These are phyloP conservation scores for Mobula birostris DNA, from an alignment of 2,113 vertebrate genomes.

Conservation along the genomic window DNA sequence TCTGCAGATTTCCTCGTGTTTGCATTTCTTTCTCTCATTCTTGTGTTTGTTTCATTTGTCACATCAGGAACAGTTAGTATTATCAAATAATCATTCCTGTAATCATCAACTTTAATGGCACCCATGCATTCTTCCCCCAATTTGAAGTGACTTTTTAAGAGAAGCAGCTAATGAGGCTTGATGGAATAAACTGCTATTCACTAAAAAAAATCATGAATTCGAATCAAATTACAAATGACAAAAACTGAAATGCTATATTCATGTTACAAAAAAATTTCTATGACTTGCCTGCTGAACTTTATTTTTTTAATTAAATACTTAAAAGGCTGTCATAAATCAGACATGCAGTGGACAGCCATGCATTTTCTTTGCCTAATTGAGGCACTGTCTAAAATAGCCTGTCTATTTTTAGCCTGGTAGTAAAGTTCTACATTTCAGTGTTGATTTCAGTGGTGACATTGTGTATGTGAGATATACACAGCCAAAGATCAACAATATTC, in stretches of 20 bases:
- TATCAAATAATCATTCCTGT: neutral
- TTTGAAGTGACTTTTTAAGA: neutral
- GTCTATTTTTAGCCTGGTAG: conserved; percentile 54
- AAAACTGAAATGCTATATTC: neutral
- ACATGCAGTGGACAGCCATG: conserved; percentile 45
- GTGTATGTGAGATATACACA: neutral
- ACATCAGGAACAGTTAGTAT: neutral
- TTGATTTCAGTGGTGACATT: neutral
- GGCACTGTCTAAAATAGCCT: conserved; percentile 51
- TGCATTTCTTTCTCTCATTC: too few species aligned
- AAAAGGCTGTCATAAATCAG: neutral
- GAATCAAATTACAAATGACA: neutral
- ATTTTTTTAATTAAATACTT: neutral
- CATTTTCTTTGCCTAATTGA: conserved; percentile 50
- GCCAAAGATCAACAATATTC: neutral
- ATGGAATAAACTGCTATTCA: neutral
- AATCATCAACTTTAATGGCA: neutral
- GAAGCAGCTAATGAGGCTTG: neutral
- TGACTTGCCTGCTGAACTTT: neutral
- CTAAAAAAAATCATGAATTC: neutral
- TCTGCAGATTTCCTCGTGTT: too few species aligned
- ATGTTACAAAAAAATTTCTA: neutral
- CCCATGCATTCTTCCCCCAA: neutral
- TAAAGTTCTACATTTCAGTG: conserved; percentile 3
- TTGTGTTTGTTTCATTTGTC: too few species aligned